Evolutionary conservation across 1,140 invertebrate genomes (phyloP), one percentile per base, ranked within the genome.

Genomic region (Drosophila fuyamai): DNA sequence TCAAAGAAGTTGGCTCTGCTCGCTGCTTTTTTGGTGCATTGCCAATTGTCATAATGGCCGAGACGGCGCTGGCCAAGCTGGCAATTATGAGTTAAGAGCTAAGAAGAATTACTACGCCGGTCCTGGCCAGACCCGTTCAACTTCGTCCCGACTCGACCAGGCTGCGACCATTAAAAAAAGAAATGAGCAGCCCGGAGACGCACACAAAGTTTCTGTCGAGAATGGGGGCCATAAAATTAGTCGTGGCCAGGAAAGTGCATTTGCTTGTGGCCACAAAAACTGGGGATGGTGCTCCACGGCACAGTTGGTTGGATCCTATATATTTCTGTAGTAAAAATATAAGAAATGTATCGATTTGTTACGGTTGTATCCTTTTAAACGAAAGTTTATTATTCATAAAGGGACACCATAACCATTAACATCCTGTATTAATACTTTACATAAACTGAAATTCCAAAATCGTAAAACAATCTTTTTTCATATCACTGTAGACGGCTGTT

Each of bases 31-130:
- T 75, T 79, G 82, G 67, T 73, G 71, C 83, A 76, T 70, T 86
- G 83, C 83, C 83, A 88, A 88, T 89, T 89, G 83, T 83, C 84
- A 86, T 86, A 88, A 86, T 86, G 82, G 76, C 60, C 76, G 65
- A 61, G 79, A 82, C 83, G 77, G 58, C 81, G 72, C 61, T 58
- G 79, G 79, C 72, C 77, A 84, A 84, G 76, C 79, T 63, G 76
- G 67, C 83, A 88, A 88, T 88, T 89, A 89, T 88, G 79, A 84
- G 72, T 73, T 67, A 79, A 86, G 79, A 84, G 66, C 58, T 59
- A 73, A 86, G 83, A 88, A 76, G 84, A 88, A 89, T 88, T 80
- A 88, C 84, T 88, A 60, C 46, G 66, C 62, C 71, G 68, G 59
- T 67, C 72, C 51, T 27, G 36, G 12, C 53, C 38, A 14, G 59